Base-by-base conservation (phyloP, 2,888 invertebrate genomes). In the Brachypterus glaber region DNA sequence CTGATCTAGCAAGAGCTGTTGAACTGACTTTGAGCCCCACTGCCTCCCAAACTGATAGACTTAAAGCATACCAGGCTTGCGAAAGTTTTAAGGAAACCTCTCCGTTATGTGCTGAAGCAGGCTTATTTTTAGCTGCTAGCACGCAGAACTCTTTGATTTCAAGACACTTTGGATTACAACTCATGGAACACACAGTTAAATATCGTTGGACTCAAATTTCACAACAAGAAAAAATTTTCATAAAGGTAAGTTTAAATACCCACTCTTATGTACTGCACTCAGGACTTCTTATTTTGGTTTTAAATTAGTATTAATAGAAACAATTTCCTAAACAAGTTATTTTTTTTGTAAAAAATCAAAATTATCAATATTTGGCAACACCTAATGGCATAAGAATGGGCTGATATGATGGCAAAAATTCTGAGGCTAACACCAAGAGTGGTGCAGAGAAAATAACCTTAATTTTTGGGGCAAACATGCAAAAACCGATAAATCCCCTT, bases 151-250 rank as follows among this genome's bases (percentile, higher is more conserved):
- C 83, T 5, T 76, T 83, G 24, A 77, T 86, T 39, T 82, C 88
- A 0, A 78, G 89, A 38, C 92, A 92, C 60, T 91, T 92, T 68
- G 95, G 93, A 0, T 69, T 95, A 1, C 92, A 93, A 55, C 67
- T 95, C 0, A 83, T 96, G 76, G 93, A 95, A 61, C 85, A 93
- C 57, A 87, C 86, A 35, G 84, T 93, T 17, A 93, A 90, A 68
- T 92, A 88, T 58, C 76, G 87, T 41, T 95, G 93, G 95, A 87
- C 86, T 41, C 82, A 83, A 52, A 86, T 93, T 54, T 79, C 82
- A 3, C 83, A 85, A 53, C 79, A 80, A 37, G 89, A 92, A 56
- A 93, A 92, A 64, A 70, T 89, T 41, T 87, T 84, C 56, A 87
- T 93, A 40, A 92, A 92, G 72, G 78, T 77, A 61, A 54, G 43